Evolutionary conservation across 2,113 vertebrate genomes (phyloP).

Genomic region (Psittacara wagleri): DNA sequence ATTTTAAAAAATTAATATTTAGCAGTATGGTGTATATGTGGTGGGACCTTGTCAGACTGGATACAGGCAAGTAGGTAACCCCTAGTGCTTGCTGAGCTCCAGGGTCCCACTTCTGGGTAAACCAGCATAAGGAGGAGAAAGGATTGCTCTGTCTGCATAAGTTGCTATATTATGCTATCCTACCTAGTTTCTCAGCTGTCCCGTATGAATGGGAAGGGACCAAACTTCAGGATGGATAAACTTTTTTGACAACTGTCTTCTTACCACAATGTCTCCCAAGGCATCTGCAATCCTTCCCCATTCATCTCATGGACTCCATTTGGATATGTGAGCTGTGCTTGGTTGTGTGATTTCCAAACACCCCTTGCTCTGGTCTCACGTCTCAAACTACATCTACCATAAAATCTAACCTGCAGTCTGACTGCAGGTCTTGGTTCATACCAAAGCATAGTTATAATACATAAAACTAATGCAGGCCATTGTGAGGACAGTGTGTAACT

Average conservation of each 20-base stretch:
- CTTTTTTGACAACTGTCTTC: not conserved
- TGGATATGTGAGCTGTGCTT: not conserved
- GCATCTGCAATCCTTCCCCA: fast-evolving
- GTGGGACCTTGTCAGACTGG: not conserved
- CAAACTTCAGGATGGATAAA: not conserved
- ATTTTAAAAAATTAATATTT: not conserved
- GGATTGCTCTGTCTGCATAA: not conserved
- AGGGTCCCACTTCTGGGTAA: not conserved
- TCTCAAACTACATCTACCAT: not conserved
- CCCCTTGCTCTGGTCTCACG: not conserved
- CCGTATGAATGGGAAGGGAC: not conserved
- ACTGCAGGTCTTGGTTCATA: not conserved
- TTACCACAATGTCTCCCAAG: not conserved
- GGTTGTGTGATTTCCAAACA: not conserved
- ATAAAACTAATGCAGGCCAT: not conserved
- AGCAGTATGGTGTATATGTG: fast-evolving
- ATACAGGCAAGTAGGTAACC: not conserved
- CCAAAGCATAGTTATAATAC: not conserved
- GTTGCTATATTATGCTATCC: fast-evolving
- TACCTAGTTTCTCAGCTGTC: not conserved
- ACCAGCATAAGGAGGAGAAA: not conserved
- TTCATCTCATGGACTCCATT: not conserved
- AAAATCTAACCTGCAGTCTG: not conserved
- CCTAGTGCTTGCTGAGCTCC: fast-evolving
- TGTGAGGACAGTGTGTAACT: not conserved